Evolutionary conservation across 2,888 invertebrate genomes (phyloP), one percentile per base, ranked within the genome.

Genomic region (Catotricha subobsoleta): DNA sequence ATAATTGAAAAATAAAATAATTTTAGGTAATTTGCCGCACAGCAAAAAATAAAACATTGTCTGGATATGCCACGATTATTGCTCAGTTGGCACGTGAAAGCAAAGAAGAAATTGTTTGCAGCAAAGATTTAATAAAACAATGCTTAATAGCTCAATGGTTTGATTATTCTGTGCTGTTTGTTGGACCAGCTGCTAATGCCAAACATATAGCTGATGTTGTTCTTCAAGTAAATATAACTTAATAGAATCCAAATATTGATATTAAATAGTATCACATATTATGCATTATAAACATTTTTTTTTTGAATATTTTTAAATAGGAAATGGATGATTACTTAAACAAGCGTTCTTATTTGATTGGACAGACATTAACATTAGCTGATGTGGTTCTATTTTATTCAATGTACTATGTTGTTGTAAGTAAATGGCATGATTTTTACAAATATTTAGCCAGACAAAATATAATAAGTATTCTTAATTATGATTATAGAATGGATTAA

Each of bases 301-400:
- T 3, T 7, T 2, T 18, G 16, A 19, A 33, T 33, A 3, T 56
- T 25, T 39, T 61, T 7, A 31, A 61, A 5, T 45, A 49, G 62
- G 74, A 75, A 51, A 54, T 76, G 20, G 72, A 76, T 52, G 56
- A 51, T 12, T 57, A 65, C 5, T 61, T 77, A 20, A 54, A 59
- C 43, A 57, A 58, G 20, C 66, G 63, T 48, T 70, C 74, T 0
- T 76, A 71, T 52, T 60, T 77, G 41, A 68, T 71, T 18, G 69
- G 69, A 1, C 63, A 70, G 44, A 61, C 55, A 30, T 55, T 67
- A 44, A 76, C 77, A 1, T 61, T 81, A 30, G 73, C 80, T 8
- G 83, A 83, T 59, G 60, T 80, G 44, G 71, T 75, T 20, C 60
- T 76, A 9, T 83, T 75, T 55, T 76, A 79, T 61, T 65, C 70